Percentiles rank a stretch among this genome's conserved stretches.
These are phyloP conservation scores for Sorex maritimensis DNA, from an alignment of 2,797 vertebrate genomes.

Conservation along the genomic window DNA sequence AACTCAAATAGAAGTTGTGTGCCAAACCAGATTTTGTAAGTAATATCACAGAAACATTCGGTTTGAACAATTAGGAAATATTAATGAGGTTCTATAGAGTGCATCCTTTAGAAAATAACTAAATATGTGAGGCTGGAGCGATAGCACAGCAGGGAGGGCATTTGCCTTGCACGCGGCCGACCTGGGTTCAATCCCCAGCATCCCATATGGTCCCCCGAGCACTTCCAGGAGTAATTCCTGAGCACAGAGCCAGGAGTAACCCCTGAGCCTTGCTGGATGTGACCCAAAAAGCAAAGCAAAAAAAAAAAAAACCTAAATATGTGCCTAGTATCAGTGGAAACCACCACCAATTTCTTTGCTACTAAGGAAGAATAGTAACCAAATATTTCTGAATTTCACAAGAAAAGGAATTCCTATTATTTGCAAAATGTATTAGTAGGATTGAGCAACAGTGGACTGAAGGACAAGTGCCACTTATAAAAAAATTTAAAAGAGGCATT, in stretches of 20 bases:
- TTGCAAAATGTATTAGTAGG: conserved; percentile 35
- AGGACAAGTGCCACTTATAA: conserved; percentile 52
- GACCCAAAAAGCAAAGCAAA: too few relatives aligned
- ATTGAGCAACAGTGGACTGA: neutral
- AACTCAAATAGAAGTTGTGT: conserved; percentile 48
- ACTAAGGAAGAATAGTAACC: conserved; percentile 5
- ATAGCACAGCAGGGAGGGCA: too few relatives aligned
- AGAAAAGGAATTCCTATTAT: conserved; percentile 48
- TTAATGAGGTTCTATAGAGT: neutral
- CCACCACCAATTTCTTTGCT: conserved; percentile 52
- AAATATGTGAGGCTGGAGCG: neutral
- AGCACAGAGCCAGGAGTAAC: too few relatives aligned
- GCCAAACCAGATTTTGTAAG: conserved; percentile 37
- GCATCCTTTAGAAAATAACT: conserved; percentile 39
- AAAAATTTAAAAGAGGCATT: conserved; percentile 44
- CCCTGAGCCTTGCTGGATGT: too few relatives aligned
- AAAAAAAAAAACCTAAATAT: neutral
- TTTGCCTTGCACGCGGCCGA: too few relatives aligned
- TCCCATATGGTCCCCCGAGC: too few relatives aligned
- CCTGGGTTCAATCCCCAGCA: too few relatives aligned
- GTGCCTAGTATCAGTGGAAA: neutral
- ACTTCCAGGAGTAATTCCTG: too few relatives aligned
- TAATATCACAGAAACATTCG: neutral
- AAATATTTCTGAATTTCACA: conserved; percentile 58
- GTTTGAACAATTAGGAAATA: conserved; percentile 33